Percentiles rank a stretch among this genome's conserved stretches.
These are phyloP conservation scores for Myanophis thanlyinensis DNA, from an alignment of 2,113 vertebrate species.

Conservation along the genomic window DNA sequence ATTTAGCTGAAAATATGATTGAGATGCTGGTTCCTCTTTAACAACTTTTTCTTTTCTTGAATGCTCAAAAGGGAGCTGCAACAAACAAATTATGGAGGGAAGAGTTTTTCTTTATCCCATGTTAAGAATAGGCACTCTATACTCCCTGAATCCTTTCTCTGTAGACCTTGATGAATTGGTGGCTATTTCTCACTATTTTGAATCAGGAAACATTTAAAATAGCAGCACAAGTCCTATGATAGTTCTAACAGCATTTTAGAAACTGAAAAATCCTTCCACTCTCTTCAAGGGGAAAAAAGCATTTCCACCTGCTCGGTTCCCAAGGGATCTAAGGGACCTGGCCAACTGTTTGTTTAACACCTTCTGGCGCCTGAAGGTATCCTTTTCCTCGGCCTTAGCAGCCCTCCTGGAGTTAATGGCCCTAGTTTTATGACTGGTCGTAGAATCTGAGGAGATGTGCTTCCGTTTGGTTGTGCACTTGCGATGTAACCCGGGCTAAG, in stretches of 20 bases:
- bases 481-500: too few species aligned
- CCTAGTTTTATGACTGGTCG: too few species aligned
- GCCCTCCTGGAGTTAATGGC: too few species aligned
- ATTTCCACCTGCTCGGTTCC: too few species aligned
- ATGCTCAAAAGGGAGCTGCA: background rate
- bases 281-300: background rate
- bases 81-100: background rate
- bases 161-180: background rate
- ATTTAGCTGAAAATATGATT: background rate
- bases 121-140: background rate
- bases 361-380: too few species aligned
- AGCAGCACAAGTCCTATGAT: background rate
- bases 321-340: too few species aligned
- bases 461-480: too few species aligned
- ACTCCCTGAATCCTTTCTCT: background rate
- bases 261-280: background rate
- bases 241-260: background rate
- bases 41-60: background rate
- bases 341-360: too few species aligned
- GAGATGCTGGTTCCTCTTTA: background rate
- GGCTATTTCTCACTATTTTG: background rate
- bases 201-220: background rate
- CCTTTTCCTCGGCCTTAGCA: too few species aligned
- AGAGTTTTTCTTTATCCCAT: background rate
- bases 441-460: too few species aligned